Conservation (phyloP, 2,888 invertebrate genomes). For the Cryptocephalus primarius region DNA sequence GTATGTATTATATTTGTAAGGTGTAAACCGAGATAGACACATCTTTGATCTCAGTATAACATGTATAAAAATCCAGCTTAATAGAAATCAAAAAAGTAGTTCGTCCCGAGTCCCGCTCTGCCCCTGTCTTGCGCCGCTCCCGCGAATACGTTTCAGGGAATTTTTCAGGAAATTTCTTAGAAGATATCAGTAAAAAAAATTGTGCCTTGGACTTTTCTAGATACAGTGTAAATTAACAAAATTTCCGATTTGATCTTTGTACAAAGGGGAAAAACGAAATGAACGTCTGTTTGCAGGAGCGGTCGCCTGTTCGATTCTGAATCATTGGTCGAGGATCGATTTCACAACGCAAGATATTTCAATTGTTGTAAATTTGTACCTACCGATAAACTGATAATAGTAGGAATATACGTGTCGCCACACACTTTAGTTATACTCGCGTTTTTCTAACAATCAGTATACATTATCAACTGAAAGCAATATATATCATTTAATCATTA, state of each 20-base stretch:
- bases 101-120: too few relatives aligned
- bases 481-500: too few relatives aligned
- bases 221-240: slow-evolving; percentile 16
- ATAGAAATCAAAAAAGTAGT: too few relatives aligned
- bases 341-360: neutral
- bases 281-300: slow-evolving; percentile 5
- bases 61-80: slow-evolving; percentile 4
- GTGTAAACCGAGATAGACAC: too few relatives aligned
- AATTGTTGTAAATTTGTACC: too few relatives aligned
- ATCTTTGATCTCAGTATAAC: slow-evolving; percentile 11
- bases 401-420: too few relatives aligned
- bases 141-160: slow-evolving; percentile 3
- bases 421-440: too few relatives aligned
- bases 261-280: slow-evolving; percentile 3
- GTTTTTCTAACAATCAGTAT: too few relatives aligned
- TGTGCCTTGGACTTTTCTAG: slow-evolving; percentile 32
- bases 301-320: neutral
- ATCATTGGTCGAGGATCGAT: neutral
- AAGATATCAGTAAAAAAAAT: slow-evolving; percentile 18
- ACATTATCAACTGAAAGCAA: too few relatives aligned
- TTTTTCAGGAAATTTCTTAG: slow-evolving; percentile 11
- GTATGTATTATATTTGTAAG: slow-evolving; percentile 4
- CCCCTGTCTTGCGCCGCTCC: too few relatives aligned
- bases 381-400: too few relatives aligned
- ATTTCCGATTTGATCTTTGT: slow-evolving; percentile 15